Evolutionary conservation across 2,888 invertebrate species (phyloP).

Genomic region (Chloromyia formosa): DNA sequence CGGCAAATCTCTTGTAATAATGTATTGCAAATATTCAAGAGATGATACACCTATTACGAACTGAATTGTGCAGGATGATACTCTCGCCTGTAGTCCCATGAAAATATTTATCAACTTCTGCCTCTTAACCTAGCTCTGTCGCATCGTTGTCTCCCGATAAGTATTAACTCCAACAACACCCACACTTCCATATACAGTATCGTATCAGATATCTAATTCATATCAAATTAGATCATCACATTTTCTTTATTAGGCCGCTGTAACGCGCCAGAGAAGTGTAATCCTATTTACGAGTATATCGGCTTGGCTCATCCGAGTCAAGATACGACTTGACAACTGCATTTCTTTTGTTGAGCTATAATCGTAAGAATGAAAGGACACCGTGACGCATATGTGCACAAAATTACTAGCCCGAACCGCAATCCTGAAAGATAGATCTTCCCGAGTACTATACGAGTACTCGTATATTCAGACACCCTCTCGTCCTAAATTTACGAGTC

Average conservation of each 20-base stretch:
- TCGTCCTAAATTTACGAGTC: neutral
- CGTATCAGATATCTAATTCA: conserved; percentile 13
- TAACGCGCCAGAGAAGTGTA: neutral
- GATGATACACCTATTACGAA: too few relatives aligned
- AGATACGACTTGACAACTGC: conserved; percentile 1
- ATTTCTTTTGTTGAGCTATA: neutral
- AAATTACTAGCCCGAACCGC: neutral
- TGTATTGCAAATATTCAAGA: too few relatives aligned
- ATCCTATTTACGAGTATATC: conserved; percentile 4
- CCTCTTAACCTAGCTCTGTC: too few relatives aligned
- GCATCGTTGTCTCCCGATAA: too few relatives aligned
- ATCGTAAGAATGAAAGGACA: neutral
- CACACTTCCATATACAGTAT: neutral
- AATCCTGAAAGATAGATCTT: neutral
- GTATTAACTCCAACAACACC: too few relatives aligned
- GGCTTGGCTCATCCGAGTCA: neutral
- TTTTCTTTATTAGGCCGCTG: conserved; percentile 14
- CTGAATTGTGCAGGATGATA: too few relatives aligned
- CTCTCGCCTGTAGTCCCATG: too few relatives aligned
- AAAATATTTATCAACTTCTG: too few relatives aligned
- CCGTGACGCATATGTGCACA: conserved; percentile 8
- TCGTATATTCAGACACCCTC: neutral
- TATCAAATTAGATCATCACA: conserved; percentile 31
- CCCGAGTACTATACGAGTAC: too few relatives aligned
- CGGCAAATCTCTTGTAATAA: too few relatives aligned